Evolutionary conservation across 2,113 vertebrate species (phyloP).

Genomic region (Caracal caracal): DNA sequence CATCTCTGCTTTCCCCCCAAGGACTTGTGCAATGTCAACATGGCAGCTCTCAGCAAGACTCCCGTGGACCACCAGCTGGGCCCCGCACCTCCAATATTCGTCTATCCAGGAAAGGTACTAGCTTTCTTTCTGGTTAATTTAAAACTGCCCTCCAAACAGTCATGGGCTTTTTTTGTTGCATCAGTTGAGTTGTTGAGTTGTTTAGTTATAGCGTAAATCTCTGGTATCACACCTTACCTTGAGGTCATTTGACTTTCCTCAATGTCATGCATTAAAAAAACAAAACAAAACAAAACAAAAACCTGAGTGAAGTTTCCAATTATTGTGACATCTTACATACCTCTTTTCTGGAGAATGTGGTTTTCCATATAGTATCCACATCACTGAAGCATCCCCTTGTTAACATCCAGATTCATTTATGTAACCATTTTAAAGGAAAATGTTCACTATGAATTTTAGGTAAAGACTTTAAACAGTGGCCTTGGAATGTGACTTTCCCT

Average conservation of each 20-base stretch:
- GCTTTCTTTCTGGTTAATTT: not conserved
- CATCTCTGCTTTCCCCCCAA: not conserved
- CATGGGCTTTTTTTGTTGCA: not conserved
- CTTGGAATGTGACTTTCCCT: not conserved
- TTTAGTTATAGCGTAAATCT: not conserved
- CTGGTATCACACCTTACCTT: not conserved
- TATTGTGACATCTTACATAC: not conserved
- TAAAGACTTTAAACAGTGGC: not conserved
- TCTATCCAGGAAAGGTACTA: not conserved
- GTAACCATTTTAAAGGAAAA: conserved; percentile 7
- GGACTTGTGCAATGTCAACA: not conserved
- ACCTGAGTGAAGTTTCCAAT: not conserved
- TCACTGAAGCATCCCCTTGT: not conserved
- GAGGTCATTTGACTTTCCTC: not conserved
- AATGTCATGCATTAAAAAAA: not conserved
- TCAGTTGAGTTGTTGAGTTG: not conserved
- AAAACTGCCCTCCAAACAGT: not conserved
- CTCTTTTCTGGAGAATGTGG: not conserved
- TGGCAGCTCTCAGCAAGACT: not conserved
- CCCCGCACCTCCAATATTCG: too few species aligned
- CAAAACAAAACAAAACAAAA: not conserved
- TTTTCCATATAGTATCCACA: not conserved
- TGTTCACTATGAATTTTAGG: not conserved
- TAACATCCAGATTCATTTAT: not conserved
- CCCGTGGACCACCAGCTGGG: not conserved